phyloP scores from a whole-genome alignment of 2,797 vertebrate species.

The Pseudochirops corinnae region DNA sequence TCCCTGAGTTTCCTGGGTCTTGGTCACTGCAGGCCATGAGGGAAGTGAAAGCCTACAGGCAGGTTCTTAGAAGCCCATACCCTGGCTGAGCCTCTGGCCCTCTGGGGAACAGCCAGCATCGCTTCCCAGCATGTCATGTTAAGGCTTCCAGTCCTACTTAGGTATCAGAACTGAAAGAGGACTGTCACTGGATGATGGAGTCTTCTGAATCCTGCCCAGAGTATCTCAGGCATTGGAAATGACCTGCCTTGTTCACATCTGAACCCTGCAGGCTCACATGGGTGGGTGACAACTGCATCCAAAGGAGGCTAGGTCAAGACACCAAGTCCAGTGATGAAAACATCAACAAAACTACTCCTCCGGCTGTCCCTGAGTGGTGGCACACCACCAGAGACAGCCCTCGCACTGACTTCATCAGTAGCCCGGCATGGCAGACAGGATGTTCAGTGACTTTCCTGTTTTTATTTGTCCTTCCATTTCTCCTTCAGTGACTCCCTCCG shows the following conservation, averaged over 20 bases:
- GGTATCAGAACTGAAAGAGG: background rate
- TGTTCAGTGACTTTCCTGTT: conserved; percentile 18
- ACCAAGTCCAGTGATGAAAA: background rate
- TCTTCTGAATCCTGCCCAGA: conserved; percentile 31
- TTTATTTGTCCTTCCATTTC: background rate
- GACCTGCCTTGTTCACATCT: conserved; percentile 39
- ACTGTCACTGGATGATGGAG: conserved; percentile 10
- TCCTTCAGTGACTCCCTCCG: conserved; percentile 62
- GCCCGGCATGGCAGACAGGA: conserved; percentile 22
- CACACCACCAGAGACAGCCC: conserved; percentile 65
- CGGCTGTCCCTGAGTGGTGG: conserved; percentile 60
- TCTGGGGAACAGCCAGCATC: background rate
- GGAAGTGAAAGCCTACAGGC: conserved; percentile 32
- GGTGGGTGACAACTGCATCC: conserved; percentile 57
- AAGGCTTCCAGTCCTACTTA: background rate
- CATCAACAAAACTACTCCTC: conserved; percentile 57
- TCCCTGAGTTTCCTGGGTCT: conserved; percentile 20
- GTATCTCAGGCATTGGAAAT: background rate
- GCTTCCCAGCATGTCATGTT: background rate
- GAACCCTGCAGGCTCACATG: conserved; percentile 32
- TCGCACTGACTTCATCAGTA: conserved; percentile 32
- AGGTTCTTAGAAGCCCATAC: background rate
- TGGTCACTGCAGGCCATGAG: conserved; percentile 60
- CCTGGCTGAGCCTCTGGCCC: background rate
- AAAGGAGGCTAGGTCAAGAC: conserved; percentile 47